Percentiles rank a stretch among this genome's conserved stretches.
These are phyloP conservation scores for Poicephalus meyeri DNA, from an alignment of 2,113 vertebrate genomes.

Conservation along the genomic window DNA sequence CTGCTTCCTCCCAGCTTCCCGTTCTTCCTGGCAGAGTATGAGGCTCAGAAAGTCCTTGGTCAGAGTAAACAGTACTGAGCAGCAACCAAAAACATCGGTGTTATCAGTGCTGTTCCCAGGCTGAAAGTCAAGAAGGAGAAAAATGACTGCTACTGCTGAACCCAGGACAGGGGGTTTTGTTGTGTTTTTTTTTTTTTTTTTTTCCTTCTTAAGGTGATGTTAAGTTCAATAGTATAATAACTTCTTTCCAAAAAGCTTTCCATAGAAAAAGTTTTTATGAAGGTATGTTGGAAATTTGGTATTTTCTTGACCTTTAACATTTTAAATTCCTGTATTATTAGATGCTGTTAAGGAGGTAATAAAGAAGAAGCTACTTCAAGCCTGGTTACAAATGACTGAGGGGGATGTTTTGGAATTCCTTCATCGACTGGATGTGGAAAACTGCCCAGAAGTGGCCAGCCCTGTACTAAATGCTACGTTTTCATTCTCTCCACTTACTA, in stretches of 20 bases:
- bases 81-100: no score
- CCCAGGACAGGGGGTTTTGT: no score
- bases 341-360: conserved; percentile 86
- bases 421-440: conserved; percentile 92
- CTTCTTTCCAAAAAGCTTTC: background rate
- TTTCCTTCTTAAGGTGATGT: background rate
- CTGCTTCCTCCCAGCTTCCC: no score
- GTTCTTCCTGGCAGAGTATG: no score
- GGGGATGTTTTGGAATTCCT: conserved; percentile 87
- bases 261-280: background rate
- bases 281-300: background rate
- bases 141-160: no score
- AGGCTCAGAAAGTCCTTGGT: no score
- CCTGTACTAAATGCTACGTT: conserved; percentile 82
- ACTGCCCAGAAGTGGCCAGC: conserved; percentile 85
- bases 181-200: background rate
- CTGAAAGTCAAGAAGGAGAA: no score
- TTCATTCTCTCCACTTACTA: conserved; percentile 69
- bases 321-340: conserved; percentile 55
- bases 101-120: no score
- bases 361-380: conserved; percentile 81
- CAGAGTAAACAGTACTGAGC: no score
- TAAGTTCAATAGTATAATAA: background rate
- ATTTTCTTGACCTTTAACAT: background rate
- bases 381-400: conserved; percentile 85